Percentiles rank a stretch among this genome's conserved stretches.
Evolutionary conservation across 2,797 vertebrate species (phyloP).

Genomic region (Adrianichthys oophorus): DNA sequence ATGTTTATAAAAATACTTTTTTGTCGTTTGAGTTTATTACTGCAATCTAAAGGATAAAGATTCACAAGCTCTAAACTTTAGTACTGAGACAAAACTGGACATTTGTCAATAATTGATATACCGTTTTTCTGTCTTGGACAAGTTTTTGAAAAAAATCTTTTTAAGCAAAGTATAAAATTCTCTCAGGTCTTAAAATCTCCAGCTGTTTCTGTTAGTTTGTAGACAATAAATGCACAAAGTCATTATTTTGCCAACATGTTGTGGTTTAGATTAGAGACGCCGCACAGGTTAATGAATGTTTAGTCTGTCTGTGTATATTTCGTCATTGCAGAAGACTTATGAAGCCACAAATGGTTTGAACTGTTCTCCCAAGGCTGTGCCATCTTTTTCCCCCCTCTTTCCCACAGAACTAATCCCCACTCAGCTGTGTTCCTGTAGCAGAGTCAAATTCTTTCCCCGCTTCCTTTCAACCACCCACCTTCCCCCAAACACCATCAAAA

Average conservation of each 20-base stretch:
- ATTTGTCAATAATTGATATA: conserved; percentile 3
- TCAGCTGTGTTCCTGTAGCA: conserved; percentile 76
- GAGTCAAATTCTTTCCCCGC: conserved; percentile 70
- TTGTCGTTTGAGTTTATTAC: no score
- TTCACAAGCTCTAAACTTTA: conserved; percentile 17
- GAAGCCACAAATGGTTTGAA: conserved; percentile 73
- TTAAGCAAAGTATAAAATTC: no score
- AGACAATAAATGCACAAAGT: conserved; percentile 47
- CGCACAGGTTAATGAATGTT: conserved; percentile 55
- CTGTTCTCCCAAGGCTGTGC: conserved; percentile 58
- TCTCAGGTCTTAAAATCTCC: conserved; percentile 20
- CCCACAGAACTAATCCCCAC: conserved; percentile 80
- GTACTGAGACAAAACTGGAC: conserved; percentile 13
- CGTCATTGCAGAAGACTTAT: conserved; percentile 64
- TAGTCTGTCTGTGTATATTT: conserved; percentile 64
- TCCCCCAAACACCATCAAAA: conserved; percentile 39
- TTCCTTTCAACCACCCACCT: conserved; percentile 13
- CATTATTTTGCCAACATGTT: conserved; percentile 36
- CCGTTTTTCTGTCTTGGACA: neutral
- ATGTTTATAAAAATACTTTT: no score
- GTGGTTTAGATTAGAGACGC: conserved; percentile 65
- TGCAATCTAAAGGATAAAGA: no score
- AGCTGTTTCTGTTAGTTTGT: no score
- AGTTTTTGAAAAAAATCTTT: no score
- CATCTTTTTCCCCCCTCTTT: conserved; percentile 58